A percentile compares a stretch with the other conserved stretches of the same genome.
These are phyloP conservation scores for Zootermopsis nevadensis DNA, from an alignment of 2,888 invertebrate genomes.

Conservation along the genomic window DNA sequence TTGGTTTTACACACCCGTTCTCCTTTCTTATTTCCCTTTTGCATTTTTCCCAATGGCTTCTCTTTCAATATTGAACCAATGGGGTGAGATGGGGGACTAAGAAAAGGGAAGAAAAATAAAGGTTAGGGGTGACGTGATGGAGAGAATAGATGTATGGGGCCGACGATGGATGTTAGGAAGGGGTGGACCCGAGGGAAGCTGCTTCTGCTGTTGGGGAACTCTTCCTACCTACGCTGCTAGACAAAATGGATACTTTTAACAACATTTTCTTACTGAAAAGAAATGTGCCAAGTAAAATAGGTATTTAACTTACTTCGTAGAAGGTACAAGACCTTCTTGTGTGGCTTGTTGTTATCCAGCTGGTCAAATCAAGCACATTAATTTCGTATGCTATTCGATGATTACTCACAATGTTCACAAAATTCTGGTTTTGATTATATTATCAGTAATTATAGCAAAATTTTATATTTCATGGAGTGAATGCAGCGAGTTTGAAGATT, in stretches of 20 bases:
- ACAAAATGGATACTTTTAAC: not conserved
- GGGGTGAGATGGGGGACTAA: conserved; percentile 30
- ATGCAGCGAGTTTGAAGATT: no score
- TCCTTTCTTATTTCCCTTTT: not conserved
- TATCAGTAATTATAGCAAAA: no score
- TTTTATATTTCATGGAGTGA: no score
- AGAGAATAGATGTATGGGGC: conserved; percentile 37
- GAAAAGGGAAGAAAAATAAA: conserved; percentile 23
- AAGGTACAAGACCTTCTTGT: no score
- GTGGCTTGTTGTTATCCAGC: no score
- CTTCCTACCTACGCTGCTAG: conserved; percentile 14
- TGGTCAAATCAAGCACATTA: no score
- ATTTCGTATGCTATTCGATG: no score
- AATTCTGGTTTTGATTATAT: no score
- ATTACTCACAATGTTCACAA: no score
- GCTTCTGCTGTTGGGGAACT: not conserved
- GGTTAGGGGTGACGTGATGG: conserved; percentile 37
- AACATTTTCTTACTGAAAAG: not conserved
- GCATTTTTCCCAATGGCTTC: conserved; percentile 17
- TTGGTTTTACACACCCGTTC: not conserved
- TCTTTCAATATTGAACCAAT: conserved; percentile 44
- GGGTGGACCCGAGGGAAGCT: not conserved
- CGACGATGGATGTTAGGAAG: conserved; percentile 24
- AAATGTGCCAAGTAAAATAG: no score
- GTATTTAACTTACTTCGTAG: no score